Base-by-base conservation (phyloP, 2,888 invertebrate species). In the Taenaris catops region DNA sequence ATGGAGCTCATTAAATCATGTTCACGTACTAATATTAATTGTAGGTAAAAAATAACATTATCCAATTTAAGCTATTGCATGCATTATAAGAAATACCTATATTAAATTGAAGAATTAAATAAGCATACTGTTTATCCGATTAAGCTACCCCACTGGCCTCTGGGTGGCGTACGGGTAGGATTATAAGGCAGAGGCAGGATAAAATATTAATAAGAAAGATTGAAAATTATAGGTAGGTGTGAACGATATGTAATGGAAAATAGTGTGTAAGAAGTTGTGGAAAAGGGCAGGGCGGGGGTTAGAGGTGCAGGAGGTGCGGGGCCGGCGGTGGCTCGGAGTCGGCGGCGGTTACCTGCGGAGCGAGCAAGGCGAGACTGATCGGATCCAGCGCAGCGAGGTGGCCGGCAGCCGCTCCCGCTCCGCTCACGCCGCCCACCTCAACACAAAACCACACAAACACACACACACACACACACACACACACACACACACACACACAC, bases 351-450 rank as follows among this genome's bases (percentile, higher is more conserved):
- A 86, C 86, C 84, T 84, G 86, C 76, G 84, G 86, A 58, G 83
- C 79, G 74, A 86, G 84, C 74, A 84, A 72, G 60, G 86, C 86
- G 68, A 86, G 83, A 69, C 80, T 81, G 81, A 88, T 78, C 68
- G 87, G 87, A 75, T 87, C 87, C 78, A 87, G 75, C 66, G 87
- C 88, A 67, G 88, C 71, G 76, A 87, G 86, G 73, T 88, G 88
- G 68, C 87, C 72, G 64, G 87, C 80, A 54, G 86, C 86, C 60
- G 86, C 87, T 59, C 81, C 81, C 66, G 87, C 74, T 68, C 83
- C 83, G 80, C 83, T 79, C 81, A 88, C 71, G 79, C 88, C 88
- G 70, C 88, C 88, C 83, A 89, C 88, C 89, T 89, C 88, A 74
- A 87, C 86, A 88, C 88, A 88, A 75, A 81, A 84, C 80, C 83